Conservation (phyloP, 2,797 vertebrate species). For the Cossypha niveicapilla region DNA sequence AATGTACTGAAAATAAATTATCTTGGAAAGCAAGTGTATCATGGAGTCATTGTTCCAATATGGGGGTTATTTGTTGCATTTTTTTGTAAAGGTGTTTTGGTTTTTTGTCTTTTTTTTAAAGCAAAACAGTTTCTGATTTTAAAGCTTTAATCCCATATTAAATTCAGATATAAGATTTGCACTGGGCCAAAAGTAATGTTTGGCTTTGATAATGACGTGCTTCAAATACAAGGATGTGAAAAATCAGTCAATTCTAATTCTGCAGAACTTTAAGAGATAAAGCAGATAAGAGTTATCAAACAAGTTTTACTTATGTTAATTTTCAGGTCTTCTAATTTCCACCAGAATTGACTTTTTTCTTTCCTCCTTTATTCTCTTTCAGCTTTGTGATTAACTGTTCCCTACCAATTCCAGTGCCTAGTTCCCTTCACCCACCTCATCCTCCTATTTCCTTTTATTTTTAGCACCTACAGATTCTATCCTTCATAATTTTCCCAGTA, state of each 20-base stretch:
- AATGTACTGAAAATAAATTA: background rate
- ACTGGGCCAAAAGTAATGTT: background rate
- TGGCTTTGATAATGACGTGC: background rate
- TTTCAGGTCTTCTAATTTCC: background rate
- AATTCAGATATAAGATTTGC: background rate
- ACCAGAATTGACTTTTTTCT: background rate
- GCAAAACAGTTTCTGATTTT: background rate
- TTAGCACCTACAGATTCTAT: constrained; percentile 1
- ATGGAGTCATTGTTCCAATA: background rate
- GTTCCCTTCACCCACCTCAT: background rate
- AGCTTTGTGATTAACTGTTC: constrained; percentile 21
- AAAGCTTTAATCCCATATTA: background rate
- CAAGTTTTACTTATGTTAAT: background rate
- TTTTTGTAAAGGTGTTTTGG: background rate
- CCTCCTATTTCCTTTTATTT: constrained; percentile 24
- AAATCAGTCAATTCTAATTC: background rate
- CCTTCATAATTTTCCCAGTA: background rate
- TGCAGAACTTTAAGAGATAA: background rate
- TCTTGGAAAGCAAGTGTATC: background rate
- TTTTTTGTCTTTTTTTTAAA: background rate
- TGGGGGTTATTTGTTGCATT: accelerated
- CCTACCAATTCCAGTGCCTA: background rate
- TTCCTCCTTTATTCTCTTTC: background rate
- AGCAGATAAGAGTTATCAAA: background rate
- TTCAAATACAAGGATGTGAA: background rate